These are phyloP conservation scores for Azemiops feae DNA, from an alignment of 2,113 vertebrate genomes.

Conservation along the genomic window DNA sequence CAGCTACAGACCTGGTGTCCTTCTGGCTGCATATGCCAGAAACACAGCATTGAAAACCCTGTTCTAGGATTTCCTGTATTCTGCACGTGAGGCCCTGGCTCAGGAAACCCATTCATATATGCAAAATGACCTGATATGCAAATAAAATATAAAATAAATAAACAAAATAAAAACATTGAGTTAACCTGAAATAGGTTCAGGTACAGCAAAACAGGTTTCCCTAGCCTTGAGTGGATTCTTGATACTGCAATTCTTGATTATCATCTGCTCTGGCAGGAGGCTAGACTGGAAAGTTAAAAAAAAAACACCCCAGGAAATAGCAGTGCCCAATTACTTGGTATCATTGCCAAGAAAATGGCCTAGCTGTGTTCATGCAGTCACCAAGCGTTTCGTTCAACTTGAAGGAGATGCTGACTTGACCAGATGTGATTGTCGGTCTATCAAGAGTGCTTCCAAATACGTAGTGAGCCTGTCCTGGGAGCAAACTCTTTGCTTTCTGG, in stretches of 20 bases:
- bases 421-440: not conserved
- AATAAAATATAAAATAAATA: not conserved
- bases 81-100: not conserved
- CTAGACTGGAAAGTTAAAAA: not conserved
- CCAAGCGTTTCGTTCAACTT: not conserved
- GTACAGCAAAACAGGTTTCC: not conserved
- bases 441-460: not conserved
- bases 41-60: not conserved
- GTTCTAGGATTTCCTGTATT: not conserved
- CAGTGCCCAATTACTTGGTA: not conserved
- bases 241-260: not conserved
- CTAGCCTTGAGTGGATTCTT: not conserved
- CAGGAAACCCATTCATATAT: not conserved
- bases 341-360: not conserved
- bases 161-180: not conserved
- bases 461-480: not conserved
- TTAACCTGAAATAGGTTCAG: not conserved
- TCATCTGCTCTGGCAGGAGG: not conserved
- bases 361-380: not conserved
- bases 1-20: not conserved
- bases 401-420: not conserved
- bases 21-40: not conserved
- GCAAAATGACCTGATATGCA: not conserved
- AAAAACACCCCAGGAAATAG: not conserved
- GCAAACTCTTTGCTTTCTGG: not conserved